Percentiles rank a stretch among this genome's conserved stretches.
Conservation (phyloP, 1,140 invertebrate genomes). For the Melanaphis sacchari region DNA sequence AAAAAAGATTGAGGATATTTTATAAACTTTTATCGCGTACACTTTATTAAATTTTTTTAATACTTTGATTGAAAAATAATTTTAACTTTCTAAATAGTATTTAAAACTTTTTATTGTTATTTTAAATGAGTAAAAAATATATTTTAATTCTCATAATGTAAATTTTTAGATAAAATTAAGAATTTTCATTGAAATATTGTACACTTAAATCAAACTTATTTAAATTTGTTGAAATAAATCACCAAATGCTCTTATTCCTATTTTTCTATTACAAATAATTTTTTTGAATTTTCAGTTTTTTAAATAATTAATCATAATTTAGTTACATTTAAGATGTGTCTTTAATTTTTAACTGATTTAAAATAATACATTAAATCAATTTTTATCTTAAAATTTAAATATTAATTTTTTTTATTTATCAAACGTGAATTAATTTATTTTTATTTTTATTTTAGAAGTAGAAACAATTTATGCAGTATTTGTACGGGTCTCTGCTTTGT, state of each 20-base stretch:
- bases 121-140: not conserved
- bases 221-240: not conserved
- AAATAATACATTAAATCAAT: not conserved
- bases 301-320: too few species aligned
- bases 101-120: not conserved
- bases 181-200: not conserved
- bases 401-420: not conserved
- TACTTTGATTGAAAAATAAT: not conserved
- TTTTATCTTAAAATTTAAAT: not conserved
- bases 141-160: not conserved
- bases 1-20: not conserved
- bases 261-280: not conserved
- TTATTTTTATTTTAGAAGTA: slow-evolving; percentile 10
- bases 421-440: not conserved
- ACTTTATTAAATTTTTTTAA: not conserved
- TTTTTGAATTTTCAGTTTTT: not conserved
- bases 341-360: not conserved
- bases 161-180: not conserved
- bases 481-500: slow-evolving; percentile 58
- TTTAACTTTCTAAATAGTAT: not conserved
- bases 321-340: too few species aligned
- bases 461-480: slow-evolving; percentile 59
- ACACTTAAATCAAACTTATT: not conserved
- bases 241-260: not conserved
- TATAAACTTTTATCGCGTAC: not conserved